Evolutionary conservation across 1,140 invertebrate genomes (phyloP), one percentile per base, ranked within the genome.

Genomic region (Amphibalanus amphitrite): DNA sequence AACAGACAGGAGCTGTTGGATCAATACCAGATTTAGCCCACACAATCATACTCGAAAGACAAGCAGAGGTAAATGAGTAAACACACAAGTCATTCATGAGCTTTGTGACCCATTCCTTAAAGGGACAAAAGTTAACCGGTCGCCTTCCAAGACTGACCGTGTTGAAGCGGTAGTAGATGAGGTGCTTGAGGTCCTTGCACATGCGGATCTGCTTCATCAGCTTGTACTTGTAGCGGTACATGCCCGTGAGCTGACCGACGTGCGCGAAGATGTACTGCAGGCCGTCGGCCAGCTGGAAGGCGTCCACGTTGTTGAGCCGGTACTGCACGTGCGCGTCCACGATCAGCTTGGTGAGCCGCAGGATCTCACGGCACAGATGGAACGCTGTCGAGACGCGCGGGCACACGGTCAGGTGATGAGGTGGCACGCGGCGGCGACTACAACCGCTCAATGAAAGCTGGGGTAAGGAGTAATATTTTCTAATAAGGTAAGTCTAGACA

Each of bases 191-290:
- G 83, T 99, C 97, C 81, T 99, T 99, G 84, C 97, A 99, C 97
- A 99, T 99, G 70, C 97, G 83, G 74, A 99, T 98, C 84, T 99
- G 97, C 78, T 95, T 87, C 97, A 99, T 99, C 25, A 99, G 83
- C 80, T 99, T 99, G 82, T 99, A 99, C 78, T 98, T 99, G 84
- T 98, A 99, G 68, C 97, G 85, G 82, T 99, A 99, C 97, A 99
- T 99, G 80, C 97, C 97, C 6, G 97, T 99, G 25, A 99, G 82
- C 81, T 99, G 97, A 20, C 97, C 97, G 30, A 99, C 97, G 79
- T 99, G 97, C 28, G 97, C 94, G 82, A 99, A 99, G 67, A 98
- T 95, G 78, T 99, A 99, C 80, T 99, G 97, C n/a, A 99, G 81
- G 29, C 97, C 97, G 83, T 99, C 97, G 25, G 97, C 88, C 67